Percentiles rank a stretch among this genome's conserved stretches.
These are phyloP conservation scores for Netelia inedita DNA, from an alignment of 2,888 invertebrate species.

Conservation along the genomic window DNA sequence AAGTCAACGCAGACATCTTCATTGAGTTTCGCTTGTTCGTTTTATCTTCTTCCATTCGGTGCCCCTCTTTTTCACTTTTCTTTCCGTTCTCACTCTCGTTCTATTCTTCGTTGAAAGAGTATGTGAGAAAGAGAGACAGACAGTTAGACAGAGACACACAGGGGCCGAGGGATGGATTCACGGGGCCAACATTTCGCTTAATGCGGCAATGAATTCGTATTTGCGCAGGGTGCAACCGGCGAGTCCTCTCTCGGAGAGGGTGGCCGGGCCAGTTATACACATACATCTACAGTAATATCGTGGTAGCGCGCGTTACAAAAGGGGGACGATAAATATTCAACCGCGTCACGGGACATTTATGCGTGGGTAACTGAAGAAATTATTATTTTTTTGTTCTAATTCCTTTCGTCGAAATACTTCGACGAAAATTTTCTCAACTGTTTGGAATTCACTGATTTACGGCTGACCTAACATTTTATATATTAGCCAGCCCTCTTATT, in stretches of 20 bases:
- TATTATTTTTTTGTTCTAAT: neutral
- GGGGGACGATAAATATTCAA: constrained; percentile 41
- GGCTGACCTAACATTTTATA: neutral
- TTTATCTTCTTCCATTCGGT: constrained; percentile 51
- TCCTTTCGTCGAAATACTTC: neutral
- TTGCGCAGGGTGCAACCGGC: constrained; percentile 73
- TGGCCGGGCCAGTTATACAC: neutral
- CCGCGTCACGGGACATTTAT: constrained; percentile 15
- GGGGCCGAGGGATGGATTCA: constrained; percentile 33
- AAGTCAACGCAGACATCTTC: constrained; percentile 73
- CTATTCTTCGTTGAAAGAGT: constrained; percentile 55
- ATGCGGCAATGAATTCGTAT: constrained; percentile 79
- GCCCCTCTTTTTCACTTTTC: constrained; percentile 23
- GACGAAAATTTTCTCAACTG: neutral
- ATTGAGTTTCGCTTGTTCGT: constrained; percentile 70
- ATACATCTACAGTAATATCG: constrained; percentile 15
- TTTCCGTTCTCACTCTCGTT: constrained; percentile 11
- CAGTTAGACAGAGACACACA: neutral
- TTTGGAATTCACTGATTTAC: neutral
- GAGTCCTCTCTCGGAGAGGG: constrained; percentile 14
- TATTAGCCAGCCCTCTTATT: neutral
- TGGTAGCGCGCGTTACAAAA: constrained; percentile 37
- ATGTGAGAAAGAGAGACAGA: constrained; percentile 43
- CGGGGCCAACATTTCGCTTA: constrained; percentile 72
- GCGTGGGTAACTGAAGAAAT: constrained; percentile 11